Percentiles rank a stretch among this genome's conserved stretches.
Evolutionary conservation across 2,797 vertebrate genomes (phyloP).

Genomic region (Toxotes lorentzi): DNA sequence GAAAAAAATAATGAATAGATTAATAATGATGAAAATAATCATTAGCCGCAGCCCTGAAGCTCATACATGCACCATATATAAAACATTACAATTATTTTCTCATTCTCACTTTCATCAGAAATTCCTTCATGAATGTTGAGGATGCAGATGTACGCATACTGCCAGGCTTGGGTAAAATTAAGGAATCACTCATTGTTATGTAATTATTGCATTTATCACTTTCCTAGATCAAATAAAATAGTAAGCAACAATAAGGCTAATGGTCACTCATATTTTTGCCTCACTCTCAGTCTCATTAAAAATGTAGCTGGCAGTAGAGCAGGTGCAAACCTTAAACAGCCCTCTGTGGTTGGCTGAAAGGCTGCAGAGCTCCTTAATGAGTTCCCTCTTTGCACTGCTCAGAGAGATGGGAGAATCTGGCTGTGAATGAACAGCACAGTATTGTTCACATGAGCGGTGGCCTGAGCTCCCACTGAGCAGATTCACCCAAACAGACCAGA

Average conservation of each 20-base stretch:
- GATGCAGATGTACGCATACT: slow-evolving; percentile 31
- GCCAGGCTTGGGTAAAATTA: slow-evolving; percentile 24
- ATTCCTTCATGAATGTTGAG: slow-evolving; percentile 36
- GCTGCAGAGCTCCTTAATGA: slow-evolving; percentile 75
- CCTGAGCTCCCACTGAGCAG: slow-evolving; percentile 45
- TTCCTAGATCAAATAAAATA: slow-evolving; percentile 48
- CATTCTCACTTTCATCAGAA: not conserved
- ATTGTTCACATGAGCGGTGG: slow-evolving; percentile 67
- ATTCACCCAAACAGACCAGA: slow-evolving; percentile 54
- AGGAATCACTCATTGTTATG: slow-evolving; percentile 37
- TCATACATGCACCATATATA: not conserved
- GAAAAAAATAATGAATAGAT: not conserved
- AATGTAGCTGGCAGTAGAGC: slow-evolving; percentile 68
- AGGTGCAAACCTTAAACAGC: slow-evolving; percentile 76
- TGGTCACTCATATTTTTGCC: slow-evolving; percentile 27
- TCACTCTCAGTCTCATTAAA: slow-evolving; percentile 70
- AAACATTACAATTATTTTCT: not conserved
- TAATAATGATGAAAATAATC: not conserved
- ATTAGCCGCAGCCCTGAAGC: not conserved
- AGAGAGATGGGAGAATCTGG: slow-evolving; percentile 61
- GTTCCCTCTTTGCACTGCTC: slow-evolving; percentile 68
- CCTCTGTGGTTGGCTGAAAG: slow-evolving; percentile 69
- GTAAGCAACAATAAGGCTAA: slow-evolving; percentile 27
- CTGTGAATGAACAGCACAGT: slow-evolving; percentile 72
- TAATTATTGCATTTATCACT: slow-evolving; percentile 52